These are phyloP conservation scores for Eucera pruinosa DNA, from an alignment of 2,888 invertebrate species.

Conservation along the genomic window DNA sequence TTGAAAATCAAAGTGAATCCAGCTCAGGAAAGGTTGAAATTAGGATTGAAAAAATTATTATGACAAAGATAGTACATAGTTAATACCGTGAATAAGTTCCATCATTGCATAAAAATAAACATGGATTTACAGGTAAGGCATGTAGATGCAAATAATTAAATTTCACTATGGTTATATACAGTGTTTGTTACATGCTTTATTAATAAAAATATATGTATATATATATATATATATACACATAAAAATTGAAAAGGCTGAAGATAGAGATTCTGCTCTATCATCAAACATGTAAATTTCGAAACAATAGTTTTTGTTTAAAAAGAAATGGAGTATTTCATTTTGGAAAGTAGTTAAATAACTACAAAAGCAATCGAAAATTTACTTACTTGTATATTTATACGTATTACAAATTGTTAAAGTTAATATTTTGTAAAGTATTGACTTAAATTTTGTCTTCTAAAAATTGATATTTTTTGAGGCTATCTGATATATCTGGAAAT, in stretches of 20 bases:
- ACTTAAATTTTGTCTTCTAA: neutral
- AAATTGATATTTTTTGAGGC: neutral
- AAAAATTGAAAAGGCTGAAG: constrained; percentile 3
- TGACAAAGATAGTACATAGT: constrained; percentile 82
- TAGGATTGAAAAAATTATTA: constrained; percentile 88
- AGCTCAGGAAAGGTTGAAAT: constrained; percentile 88
- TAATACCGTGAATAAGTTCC: constrained; percentile 70
- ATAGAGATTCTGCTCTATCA: constrained; percentile 16
- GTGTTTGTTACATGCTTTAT: constrained; percentile 61
- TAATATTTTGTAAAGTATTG: neutral
- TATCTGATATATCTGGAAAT: neutral
- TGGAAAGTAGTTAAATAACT: constrained; percentile 23
- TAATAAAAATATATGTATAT: constrained; percentile 37
- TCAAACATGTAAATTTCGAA: constrained; percentile 22
- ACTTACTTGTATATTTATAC: neutral
- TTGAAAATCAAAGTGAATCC: constrained; percentile 94
- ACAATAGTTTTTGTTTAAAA: constrained; percentile 33
- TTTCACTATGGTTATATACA: constrained; percentile 54
- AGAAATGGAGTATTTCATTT: constrained; percentile 48
- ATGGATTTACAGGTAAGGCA: constrained; percentile 81
- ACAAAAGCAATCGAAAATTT: neutral
- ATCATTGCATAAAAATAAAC: constrained; percentile 72
- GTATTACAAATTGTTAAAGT: neutral
- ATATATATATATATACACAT: constrained; percentile 4
- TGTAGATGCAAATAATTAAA: constrained; percentile 63